Percentiles rank a stretch among this genome's conserved stretches.
Conservation (phyloP, 2,797 vertebrate species). For the Galaxias olidus region DNA sequence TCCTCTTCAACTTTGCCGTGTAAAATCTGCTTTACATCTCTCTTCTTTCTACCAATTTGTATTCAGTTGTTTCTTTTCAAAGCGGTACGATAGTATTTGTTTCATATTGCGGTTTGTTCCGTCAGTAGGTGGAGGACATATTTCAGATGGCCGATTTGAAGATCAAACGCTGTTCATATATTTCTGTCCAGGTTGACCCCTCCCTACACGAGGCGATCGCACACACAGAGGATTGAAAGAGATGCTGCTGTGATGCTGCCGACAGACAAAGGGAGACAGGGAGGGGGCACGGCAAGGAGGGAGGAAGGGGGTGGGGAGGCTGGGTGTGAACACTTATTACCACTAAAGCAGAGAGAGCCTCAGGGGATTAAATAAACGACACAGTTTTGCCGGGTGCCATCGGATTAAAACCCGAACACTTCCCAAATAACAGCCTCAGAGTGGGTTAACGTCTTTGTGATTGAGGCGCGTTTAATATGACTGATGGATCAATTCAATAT, state of each 20-base stretch:
- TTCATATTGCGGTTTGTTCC: neutral
- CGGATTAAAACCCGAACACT: constrained; percentile 61
- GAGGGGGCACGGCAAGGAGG: neutral
- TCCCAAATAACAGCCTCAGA: constrained; percentile 41
- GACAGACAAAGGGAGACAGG: constrained; percentile 8
- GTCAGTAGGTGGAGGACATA: neutral
- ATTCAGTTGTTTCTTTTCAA: neutral
- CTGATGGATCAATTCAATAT: constrained; percentile 64
- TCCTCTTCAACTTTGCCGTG: constrained; percentile 22
- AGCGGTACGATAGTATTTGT: neutral
- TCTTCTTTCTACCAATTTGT: too few relatives aligned
- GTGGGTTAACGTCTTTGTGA: constrained; percentile 55
- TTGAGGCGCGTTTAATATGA: constrained; percentile 62
- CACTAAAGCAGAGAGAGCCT: constrained; percentile 23
- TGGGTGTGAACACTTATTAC: constrained; percentile 24
- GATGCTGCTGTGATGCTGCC: constrained; percentile 16
- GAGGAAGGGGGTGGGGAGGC: neutral
- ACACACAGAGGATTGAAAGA: constrained; percentile 27
- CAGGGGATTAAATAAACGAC: constrained; percentile 40
- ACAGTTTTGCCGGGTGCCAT: constrained; percentile 41
- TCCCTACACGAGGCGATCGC: constrained; percentile 11
- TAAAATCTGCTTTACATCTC: constrained; percentile 6
- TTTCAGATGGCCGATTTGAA: neutral
- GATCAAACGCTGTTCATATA: neutral
- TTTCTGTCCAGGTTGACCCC: neutral